Percentiles rank a stretch among this genome's conserved stretches.
Evolutionary conservation across 2,888 invertebrate genomes (phyloP).

Genomic region (Arge pagana): DNA sequence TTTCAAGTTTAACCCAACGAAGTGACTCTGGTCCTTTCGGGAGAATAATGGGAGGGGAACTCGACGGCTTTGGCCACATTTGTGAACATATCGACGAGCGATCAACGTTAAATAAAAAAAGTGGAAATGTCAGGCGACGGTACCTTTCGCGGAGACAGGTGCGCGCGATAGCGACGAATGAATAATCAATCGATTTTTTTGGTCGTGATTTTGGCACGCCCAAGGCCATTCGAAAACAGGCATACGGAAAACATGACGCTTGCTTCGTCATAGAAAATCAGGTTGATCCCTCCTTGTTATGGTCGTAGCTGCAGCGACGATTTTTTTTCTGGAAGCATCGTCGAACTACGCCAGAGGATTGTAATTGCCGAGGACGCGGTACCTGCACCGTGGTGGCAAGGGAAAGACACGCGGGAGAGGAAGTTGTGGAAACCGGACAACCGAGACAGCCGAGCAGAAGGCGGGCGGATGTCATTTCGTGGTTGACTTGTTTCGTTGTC

Average conservation of each 20-base stretch:
- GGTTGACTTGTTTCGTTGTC: conserved; percentile 53
- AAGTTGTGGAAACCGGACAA: conserved; percentile 19
- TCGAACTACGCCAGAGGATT: too few species aligned
- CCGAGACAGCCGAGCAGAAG: conserved; percentile 11
- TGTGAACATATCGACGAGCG: neutral
- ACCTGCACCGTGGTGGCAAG: conserved; percentile 22
- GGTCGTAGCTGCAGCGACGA: too few species aligned
- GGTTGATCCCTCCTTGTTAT: too few species aligned
- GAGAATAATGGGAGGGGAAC: conserved; percentile 2
- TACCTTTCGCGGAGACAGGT: neutral
- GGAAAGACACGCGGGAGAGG: neutral
- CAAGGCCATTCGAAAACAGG: too few species aligned
- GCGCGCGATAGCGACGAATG: neutral
- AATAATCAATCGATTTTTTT: too few species aligned
- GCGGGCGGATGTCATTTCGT: conserved; percentile 56
- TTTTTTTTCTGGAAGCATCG: too few species aligned
- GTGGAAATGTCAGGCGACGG: conserved; percentile 5
- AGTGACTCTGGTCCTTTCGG: neutral
- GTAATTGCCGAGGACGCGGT: conserved; percentile 10
- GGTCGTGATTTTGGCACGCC: too few species aligned
- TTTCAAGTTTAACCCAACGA: conserved; percentile 6
- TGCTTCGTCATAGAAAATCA: too few species aligned
- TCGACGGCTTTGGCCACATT: neutral
- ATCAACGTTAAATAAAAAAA: neutral
- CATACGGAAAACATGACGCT: too few species aligned